Base-by-base conservation (phyloP, 2,113 vertebrate species). In the Diadophis punctatus region DNA sequence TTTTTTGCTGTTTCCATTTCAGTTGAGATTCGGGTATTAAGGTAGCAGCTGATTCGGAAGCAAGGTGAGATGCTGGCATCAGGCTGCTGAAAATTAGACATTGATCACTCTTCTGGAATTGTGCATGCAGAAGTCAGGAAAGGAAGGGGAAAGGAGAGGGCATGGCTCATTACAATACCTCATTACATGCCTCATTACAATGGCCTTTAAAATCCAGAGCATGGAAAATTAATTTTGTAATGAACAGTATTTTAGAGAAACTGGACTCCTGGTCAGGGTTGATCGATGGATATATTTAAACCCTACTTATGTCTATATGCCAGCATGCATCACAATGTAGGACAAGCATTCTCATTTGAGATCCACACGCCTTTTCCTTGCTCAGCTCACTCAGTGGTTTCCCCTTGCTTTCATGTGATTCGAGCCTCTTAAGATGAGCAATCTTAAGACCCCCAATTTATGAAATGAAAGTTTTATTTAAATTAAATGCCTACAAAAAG, bases 191-290 rank as follows among this genome's bases (percentile, higher is more conserved):
- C 96, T 96, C 96, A 90, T 94, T 96, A 95, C 97, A 96, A 96
- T 95, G 94, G 95, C 96, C 96, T 96, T 96, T 97, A 93, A 96
- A 96, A 96, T 91, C 89, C 95, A 95, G 92, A 91, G 88, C 93
- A 96, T 96, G 96, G 96, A 97, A 97, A 95, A 97, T 97, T 97
- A 95, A 96, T 95, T 53, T 93, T 55, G 89, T 92, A 95, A 96
- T 94, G 95, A 96, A 96, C 91, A 95, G 95, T 95, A 96, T 94
- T 95, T 96, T 93, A 94, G 49, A 0, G 80, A 89, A 94, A 97
- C 96, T 95, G 93, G 93, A 90, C 93, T 94, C 0, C 0, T 86
- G 10, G 96, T 96, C 96, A 96, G 46, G 91, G 20, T 86, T 94
- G 95, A 95, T 95, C 96, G 94, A 97, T 96, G 93, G 94, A 93